These are phyloP conservation scores for Zaprionus lachaisei DNA, from an alignment of 1,140 invertebrate genomes.

Conservation along the genomic window DNA sequence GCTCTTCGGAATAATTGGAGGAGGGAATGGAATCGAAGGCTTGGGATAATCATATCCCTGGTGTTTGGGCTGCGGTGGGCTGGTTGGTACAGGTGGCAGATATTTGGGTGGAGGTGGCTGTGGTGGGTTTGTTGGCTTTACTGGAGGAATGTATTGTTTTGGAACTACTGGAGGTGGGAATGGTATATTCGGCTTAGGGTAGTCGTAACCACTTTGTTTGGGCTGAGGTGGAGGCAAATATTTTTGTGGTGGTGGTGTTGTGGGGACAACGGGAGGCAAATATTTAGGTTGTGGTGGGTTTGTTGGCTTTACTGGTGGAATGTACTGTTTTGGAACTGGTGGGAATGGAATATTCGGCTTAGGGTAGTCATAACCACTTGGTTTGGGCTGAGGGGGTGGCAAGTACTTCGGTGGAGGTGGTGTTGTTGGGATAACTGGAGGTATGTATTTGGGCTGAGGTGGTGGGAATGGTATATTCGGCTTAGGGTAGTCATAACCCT, in stretches of 20 bases:
- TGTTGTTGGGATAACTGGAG: conserved; percentile 43
- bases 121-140: conserved; percentile 29
- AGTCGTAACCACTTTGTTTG: conserved; percentile 54
- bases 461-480: conserved; percentile 59
- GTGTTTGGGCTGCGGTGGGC: conserved; percentile 51
- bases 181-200: conserved; percentile 58
- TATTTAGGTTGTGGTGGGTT: conserved; percentile 50
- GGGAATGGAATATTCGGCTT: conserved; percentile 62
- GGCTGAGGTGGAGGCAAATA: conserved; percentile 37
- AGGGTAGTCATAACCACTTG: conserved; percentile 54
- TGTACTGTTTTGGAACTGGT: conserved; percentile 45
- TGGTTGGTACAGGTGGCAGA: conserved; percentile 2
- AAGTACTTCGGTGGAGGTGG: conserved; percentile 53
- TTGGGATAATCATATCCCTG: conserved; percentile 63
- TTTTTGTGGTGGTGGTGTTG: neutral
- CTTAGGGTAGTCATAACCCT: conserved; percentile 64
- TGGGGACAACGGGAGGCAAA: conserved; percentile 39
- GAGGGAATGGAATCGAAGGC: conserved; percentile 64
- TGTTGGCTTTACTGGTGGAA: conserved; percentile 34
- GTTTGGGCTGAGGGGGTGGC: conserved; percentile 51
- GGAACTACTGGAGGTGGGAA: conserved; percentile 50
- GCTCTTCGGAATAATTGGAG: conserved; percentile 42
- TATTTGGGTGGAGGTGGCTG: conserved; percentile 23
- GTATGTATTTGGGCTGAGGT: conserved; percentile 48
- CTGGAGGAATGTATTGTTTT: conserved; percentile 50